Percentiles rank a stretch among this genome's conserved stretches.
Conservation (phyloP, 2,888 invertebrate genomes). For the Melipona bicolor region DNA sequence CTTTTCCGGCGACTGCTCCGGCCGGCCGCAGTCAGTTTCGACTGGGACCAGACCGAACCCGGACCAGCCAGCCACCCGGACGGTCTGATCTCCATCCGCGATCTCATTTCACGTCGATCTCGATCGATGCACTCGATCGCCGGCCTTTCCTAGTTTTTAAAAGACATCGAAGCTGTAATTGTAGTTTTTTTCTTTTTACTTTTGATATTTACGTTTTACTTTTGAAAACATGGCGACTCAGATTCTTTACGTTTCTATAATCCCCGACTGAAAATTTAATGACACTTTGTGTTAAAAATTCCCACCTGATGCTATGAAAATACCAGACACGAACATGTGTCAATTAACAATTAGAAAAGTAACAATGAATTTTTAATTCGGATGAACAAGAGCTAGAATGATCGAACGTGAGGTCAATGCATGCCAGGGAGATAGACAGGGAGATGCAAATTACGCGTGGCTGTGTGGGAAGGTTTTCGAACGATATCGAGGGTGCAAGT, state of each 20-base stretch:
- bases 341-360: neutral
- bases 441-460: neutral
- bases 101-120: conserved; percentile 8
- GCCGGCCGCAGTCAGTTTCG: conserved; percentile 29
- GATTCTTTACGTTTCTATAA: neutral
- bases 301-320: too few relatives aligned
- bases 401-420: neutral
- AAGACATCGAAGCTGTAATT: too few relatives aligned
- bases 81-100: conserved; percentile 9
- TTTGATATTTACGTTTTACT: too few relatives aligned
- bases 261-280: neutral
- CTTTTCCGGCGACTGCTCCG: conserved; percentile 41
- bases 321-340: too few relatives aligned
- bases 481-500: conserved; percentile 69
- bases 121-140: neutral
- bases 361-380: neutral
- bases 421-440: neutral
- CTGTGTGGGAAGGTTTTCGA: conserved; percentile 42
- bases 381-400: neutral
- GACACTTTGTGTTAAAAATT: too few relatives aligned
- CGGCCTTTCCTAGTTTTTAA: neutral
- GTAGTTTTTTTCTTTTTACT: neutral
- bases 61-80: neutral
- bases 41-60: conserved; percentile 27
- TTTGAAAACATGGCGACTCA: neutral